phyloP scores from a whole-genome alignment of 1,140 invertebrate species.

The Bilobella aurantiaca region DNA sequence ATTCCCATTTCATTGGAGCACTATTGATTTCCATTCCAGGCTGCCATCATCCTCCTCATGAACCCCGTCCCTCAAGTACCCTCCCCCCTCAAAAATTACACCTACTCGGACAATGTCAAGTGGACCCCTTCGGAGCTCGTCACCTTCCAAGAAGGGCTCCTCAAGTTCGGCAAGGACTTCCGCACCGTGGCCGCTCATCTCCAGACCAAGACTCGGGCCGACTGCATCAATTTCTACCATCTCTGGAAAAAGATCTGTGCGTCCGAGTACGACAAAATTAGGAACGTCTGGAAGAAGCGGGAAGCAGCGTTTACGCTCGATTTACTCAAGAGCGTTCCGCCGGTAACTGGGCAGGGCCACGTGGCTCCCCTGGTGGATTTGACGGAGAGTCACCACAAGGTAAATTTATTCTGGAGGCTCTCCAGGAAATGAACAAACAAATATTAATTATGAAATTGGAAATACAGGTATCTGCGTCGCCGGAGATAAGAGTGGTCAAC shows the following conservation, averaged over 20 bases:
- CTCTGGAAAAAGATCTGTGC: constrained; percentile 94
- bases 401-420: too few relatives aligned
- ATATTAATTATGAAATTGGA: too few relatives aligned
- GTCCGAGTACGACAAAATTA: constrained; percentile 63
- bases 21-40: constrained; percentile 42
- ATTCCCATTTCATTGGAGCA: neutral
- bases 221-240: constrained; percentile 97
- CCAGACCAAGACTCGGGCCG: constrained; percentile 69
- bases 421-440: too few relatives aligned
- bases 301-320: constrained; percentile 22
- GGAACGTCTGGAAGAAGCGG: constrained; percentile 41
- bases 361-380: neutral
- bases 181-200: constrained; percentile 71
- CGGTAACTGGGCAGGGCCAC: neutral
- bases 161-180: constrained; percentile 91
- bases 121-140: constrained; percentile 82
- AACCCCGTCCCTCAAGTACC: constrained; percentile 60
- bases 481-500: neutral
- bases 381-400: neutral
- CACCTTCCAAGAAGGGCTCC: constrained; percentile 71
- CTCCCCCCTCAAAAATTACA: constrained; percentile 56
- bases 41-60: constrained; percentile 74
- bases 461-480: neutral
- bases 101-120: constrained; percentile 60
- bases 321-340: constrained; percentile 24